Base-by-base conservation (phyloP, 2,797 vertebrate genomes). In the Aulostomus chinensis region DNA sequence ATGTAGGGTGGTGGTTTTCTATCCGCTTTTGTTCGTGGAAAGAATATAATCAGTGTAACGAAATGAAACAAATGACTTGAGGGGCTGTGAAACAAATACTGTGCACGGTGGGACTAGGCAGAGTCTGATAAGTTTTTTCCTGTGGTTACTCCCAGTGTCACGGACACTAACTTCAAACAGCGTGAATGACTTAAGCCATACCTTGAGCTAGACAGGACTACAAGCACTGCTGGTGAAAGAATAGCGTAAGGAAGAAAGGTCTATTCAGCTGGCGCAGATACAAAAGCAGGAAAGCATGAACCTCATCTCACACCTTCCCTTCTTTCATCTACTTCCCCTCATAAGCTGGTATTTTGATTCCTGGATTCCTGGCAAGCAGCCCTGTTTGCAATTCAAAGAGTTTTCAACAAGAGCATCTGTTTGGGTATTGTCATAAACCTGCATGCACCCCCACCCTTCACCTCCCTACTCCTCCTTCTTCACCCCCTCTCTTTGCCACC, bases 341-440 rank as follows among this genome's bases (percentile, higher is more conserved):
- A 80, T 74, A 80, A 80, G 74, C 78, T 76, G 74, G 70, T 86
- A 79, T 87, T 88, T 86, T 81, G 77, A 87, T 86, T 74, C 59
- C 63, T 70, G 71, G 68, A 84, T 84, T 84, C 66, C 69, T 81
- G 83, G 77, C 80, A 82, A 62, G 50, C 51, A 14, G 59, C 78
- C 77, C 69, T 51, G 58, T 46, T 69, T 66, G 62, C 58, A 71
- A 85, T 84, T 88, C 76, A 85, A 80, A 87, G 78, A 84, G 72
- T 86, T 86, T 80, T 79, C 78, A 86, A 83, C 79, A 80, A 78
- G 82, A 81, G 81, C 86, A 85, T 88, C 76, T 87, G 83, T 88
- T 89, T 83, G 76, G 78, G 74, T 88, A 86, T 90, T 87, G 88
- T 83, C 80, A 85, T 81, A 86, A 90, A 89, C 81, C 85, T 86